phyloP scores from a whole-genome alignment of 2,113 vertebrate genomes.

The Lynx canadensis region DNA sequence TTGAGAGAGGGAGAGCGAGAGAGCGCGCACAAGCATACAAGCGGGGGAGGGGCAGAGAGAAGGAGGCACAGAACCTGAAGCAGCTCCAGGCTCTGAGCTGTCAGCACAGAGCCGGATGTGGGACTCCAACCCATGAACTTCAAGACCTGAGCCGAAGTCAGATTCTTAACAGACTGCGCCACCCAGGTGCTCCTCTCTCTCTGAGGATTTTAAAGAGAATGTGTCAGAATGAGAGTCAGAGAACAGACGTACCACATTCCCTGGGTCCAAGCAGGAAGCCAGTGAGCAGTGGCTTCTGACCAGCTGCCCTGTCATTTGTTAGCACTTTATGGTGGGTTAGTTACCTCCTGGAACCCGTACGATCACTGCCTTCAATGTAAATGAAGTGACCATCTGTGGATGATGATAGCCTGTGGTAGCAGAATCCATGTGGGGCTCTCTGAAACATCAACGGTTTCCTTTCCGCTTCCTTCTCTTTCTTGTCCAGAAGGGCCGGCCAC shows the following conservation, averaged over 20 bases:
- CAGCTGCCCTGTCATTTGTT: background rate
- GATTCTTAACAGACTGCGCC: too few species aligned
- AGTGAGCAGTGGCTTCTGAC: background rate
- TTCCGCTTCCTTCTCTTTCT: background rate
- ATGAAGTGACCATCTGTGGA: background rate
- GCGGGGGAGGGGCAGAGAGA: too few species aligned
- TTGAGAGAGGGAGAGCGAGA: too few species aligned
- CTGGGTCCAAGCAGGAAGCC: background rate
- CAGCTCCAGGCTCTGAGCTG: too few species aligned
- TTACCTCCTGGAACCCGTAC: background rate
- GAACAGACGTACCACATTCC: background rate
- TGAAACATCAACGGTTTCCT: background rate
- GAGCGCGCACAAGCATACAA: too few species aligned
- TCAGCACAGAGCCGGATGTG: too few species aligned
- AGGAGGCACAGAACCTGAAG: too few species aligned
- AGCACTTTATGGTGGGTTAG: background rate
- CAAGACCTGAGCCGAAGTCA: too few species aligned
- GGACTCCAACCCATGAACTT: too few species aligned
- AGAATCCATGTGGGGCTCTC: background rate
- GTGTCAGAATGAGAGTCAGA: background rate
- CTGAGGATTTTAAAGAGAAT: background rate
- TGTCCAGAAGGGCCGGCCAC: background rate
- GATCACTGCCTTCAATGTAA: background rate
- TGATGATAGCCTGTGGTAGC: background rate
- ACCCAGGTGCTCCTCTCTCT: too few species aligned